These are phyloP conservation scores for Amphipoea lucens DNA, from an alignment of 2,888 invertebrate genomes.

Conservation along the genomic window DNA sequence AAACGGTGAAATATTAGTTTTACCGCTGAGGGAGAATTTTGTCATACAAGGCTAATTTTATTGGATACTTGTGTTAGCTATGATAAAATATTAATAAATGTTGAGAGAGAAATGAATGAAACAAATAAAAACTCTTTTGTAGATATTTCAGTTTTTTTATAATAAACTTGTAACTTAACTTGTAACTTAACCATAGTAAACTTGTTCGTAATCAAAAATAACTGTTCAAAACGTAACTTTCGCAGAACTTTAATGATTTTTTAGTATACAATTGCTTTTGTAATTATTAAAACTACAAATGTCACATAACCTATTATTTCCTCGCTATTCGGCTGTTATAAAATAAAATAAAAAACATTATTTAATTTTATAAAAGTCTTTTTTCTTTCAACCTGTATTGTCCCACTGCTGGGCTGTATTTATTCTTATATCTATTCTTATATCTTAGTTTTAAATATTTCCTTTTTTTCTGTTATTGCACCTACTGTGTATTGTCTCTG, in stretches of 20 bases:
- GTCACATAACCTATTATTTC: not conserved
- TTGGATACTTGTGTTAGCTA: constrained; percentile 1
- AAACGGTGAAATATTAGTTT: constrained; percentile 8
- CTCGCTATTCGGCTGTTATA: not conserved
- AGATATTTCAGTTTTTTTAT: not conserved
- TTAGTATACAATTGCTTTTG: not conserved
- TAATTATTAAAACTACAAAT: not conserved
- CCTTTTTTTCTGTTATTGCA: too few species aligned
- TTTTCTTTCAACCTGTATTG: not conserved
- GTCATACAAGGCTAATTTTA: constrained; percentile 26
- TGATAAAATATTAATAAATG: too few species aligned
- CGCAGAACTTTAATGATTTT: not conserved
- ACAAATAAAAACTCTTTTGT: not conserved
- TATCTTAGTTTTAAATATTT: too few species aligned
- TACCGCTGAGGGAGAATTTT: not conserved
- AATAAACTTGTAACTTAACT: too few species aligned
- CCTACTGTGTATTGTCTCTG: too few species aligned
- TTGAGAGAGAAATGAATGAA: not conserved
- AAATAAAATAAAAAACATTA: not conserved
- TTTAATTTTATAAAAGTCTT: not conserved
- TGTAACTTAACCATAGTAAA: too few species aligned
- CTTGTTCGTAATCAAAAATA: not conserved
- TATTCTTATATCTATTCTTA: too few species aligned
- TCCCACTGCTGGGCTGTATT: not conserved
- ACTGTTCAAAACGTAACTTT: not conserved